phyloP scores from a whole-genome alignment of 1,140 invertebrate species.

The Asbolus verrucosus region DNA sequence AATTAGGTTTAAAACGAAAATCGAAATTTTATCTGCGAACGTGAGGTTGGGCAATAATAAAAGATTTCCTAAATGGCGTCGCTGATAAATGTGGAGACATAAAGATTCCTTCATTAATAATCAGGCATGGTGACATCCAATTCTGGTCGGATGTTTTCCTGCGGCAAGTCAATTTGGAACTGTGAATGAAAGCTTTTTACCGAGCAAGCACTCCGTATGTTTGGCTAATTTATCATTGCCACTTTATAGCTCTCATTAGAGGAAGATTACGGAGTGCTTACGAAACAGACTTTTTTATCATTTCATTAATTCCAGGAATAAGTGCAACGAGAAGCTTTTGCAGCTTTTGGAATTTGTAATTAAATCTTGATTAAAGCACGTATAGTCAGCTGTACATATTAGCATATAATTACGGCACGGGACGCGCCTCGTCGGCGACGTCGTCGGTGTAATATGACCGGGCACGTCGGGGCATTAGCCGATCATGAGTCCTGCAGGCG shows the following conservation, averaged over 20 bases:
- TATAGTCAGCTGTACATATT: constrained; percentile 13
- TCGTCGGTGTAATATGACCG: constrained; percentile 22
- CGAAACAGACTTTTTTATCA: not conserved
- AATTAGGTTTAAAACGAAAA: constrained; percentile 21
- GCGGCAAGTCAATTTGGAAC: too few species aligned
- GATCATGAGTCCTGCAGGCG: constrained; percentile 18
- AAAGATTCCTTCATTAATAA: constrained; percentile 8
- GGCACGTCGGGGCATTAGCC: constrained; percentile 17
- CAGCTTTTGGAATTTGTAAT: not conserved
- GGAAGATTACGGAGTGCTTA: too few species aligned
- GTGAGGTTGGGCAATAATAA: too few species aligned
- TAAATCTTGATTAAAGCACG: constrained; percentile 29
- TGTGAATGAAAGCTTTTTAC: too few species aligned
- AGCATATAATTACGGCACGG: constrained; percentile 33
- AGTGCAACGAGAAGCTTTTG: too few species aligned
- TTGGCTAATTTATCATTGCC: constrained; percentile 4
- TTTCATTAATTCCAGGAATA: too few species aligned
- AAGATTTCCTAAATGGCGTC: too few species aligned
- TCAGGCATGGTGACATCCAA: not conserved
- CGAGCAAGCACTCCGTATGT: too few species aligned
- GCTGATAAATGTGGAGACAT: not conserved
- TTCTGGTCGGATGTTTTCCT: too few species aligned
- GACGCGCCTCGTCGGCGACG: constrained; percentile 40
- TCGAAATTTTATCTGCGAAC: constrained; percentile 3
- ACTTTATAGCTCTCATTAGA: too few species aligned